Conservation (phyloP, 2,797 vertebrate species). For the Sphenodon punctatus region DNA sequence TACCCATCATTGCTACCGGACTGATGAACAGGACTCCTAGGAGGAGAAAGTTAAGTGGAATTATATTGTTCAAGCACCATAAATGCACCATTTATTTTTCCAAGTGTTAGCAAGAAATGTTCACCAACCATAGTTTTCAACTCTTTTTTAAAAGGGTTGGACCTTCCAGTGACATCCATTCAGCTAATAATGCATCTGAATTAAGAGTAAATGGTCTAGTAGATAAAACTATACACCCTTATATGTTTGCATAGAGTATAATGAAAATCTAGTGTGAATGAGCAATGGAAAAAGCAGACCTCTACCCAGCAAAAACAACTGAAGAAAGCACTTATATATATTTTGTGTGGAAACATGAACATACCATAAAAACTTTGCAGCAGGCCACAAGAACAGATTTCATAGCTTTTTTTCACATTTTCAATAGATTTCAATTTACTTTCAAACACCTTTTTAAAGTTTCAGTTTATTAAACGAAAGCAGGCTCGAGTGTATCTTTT, state of each 20-base stretch:
- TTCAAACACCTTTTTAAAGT: neutral
- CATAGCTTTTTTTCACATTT: neutral
- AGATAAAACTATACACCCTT: neutral
- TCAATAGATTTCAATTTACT: neutral
- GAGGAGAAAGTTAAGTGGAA: fast-evolving
- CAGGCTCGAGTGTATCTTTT: neutral
- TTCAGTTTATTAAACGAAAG: neutral
- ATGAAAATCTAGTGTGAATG: neutral
- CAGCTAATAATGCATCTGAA: neutral
- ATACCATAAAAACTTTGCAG: neutral
- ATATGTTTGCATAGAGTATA: too few species aligned
- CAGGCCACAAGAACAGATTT: neutral
- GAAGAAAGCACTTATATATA: neutral
- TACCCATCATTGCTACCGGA: too few species aligned
- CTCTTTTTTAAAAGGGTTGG: neutral
- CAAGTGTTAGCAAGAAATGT: neutral
- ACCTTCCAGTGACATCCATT: neutral
- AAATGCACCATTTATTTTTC: neutral
- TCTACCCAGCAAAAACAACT: neutral
- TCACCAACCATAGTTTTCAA: neutral
- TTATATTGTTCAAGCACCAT: neutral
- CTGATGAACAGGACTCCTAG: too few species aligned
- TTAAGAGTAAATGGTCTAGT: neutral
- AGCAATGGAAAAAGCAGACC: neutral
- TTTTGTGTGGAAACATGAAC: neutral